phyloP scores from a whole-genome alignment of 2,797 vertebrate genomes.

The Rhinogobio ventralis region DNA sequence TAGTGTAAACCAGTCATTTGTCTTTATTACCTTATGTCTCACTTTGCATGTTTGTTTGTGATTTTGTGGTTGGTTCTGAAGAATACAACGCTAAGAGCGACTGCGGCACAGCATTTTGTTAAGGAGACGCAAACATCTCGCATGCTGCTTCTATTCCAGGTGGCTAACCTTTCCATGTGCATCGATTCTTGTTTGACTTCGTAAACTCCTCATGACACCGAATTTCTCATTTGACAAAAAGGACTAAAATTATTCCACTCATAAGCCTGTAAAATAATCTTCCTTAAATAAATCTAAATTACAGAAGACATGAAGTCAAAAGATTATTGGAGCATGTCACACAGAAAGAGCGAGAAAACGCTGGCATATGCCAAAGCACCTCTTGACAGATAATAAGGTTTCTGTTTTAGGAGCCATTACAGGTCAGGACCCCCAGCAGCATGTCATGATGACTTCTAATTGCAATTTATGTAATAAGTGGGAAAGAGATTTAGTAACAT shows the following conservation, averaged over 20 bases:
- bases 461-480: constrained; percentile 82
- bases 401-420: constrained; percentile 70
- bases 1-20: neutral
- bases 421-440: constrained; percentile 76
- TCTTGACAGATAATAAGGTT: constrained; percentile 68
- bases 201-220: constrained; percentile 58
- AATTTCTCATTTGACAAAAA: constrained; percentile 67
- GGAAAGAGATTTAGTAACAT: constrained; percentile 80
- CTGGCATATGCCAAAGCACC: constrained; percentile 70
- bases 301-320: constrained; percentile 69
- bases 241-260: constrained; percentile 68
- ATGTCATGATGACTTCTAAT: constrained; percentile 81
- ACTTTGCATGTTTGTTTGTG: constrained; percentile 32
- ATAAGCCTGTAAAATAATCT: constrained; percentile 68
- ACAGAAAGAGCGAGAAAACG: constrained; percentile 54
- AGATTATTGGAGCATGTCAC: constrained; percentile 67
- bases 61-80: constrained; percentile 34
- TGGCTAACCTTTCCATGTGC: constrained; percentile 60
- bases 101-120: constrained; percentile 31
- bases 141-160: constrained; percentile 56
- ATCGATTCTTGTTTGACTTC: constrained; percentile 57
- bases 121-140: constrained; percentile 53
- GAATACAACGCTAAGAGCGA: constrained; percentile 48
- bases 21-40: neutral
- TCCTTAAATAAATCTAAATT: constrained; percentile 69